Base-by-base conservation (phyloP, 2,888 invertebrate genomes). In the Machimus atricapillus region DNA sequence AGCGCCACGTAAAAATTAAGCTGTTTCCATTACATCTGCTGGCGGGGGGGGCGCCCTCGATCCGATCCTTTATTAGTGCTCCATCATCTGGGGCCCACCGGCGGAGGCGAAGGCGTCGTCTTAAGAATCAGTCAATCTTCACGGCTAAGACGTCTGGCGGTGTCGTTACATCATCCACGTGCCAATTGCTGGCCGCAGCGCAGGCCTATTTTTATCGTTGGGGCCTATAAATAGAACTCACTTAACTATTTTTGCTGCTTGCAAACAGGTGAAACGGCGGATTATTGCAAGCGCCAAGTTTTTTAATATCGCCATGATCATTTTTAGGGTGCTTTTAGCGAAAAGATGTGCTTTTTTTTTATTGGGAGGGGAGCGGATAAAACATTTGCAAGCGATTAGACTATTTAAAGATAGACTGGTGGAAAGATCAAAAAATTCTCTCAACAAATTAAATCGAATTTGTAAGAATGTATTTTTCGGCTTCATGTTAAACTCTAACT, bases 121-220 rank as follows among this genome's bases (percentile, higher is more conserved):
- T 16, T 8, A 4, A 31, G 31, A 14, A 7, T 40, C n/a, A 19
- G 23, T n/a, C 78, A n/a, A 37, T 43, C 43, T 37, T 40, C 43
- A n/a, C 27, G 14, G 43, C 56, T 8, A n/a, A 27, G 27, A 19
- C 83, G 40, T 52, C 58, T 58, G 9, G 16, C 56, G 56, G 14
- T 82, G 31, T 40, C 34, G 43, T 83, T 83, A 73, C 83, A 83
- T 83, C 83, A 83, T 83, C 83, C 66, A 83, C 83, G 83, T 83
- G 83, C 83, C 81, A 83, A 83, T 73, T 37, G 58, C 83, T 66
- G 31, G 73, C 73, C 23, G 66, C 23, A 37, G 40, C 43, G 40
- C 40, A 14, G 66, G 12, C 8, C 34, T 83, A 83, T 83, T 83
- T 83, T 27, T 83, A 83, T 34, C 23, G n/a, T 23, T 34, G 34